phyloP scores from a whole-genome alignment of 2,797 vertebrate genomes.

The Oreochromis mossambicus region DNA sequence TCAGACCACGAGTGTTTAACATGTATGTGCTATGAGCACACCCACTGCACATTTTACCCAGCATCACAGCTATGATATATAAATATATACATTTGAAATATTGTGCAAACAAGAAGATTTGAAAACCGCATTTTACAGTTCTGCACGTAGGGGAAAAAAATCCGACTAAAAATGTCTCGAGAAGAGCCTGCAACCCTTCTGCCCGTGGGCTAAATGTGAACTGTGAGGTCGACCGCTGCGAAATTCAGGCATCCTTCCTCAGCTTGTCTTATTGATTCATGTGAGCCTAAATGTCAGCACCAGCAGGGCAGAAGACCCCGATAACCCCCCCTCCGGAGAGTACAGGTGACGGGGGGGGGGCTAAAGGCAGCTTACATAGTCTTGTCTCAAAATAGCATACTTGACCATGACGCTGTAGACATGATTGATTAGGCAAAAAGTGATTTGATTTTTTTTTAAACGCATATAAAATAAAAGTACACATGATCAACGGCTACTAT shows the following conservation, averaged over 20 bases:
- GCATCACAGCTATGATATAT: neutral
- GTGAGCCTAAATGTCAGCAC: conserved; percentile 74
- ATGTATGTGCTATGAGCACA: neutral
- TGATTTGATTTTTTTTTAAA: neutral
- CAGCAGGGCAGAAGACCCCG: conserved; percentile 57
- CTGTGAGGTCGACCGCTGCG: conserved; percentile 14
- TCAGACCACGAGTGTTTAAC: neutral
- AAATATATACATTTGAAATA: neutral
- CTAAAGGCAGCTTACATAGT: conserved; percentile 43
- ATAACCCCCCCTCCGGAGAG: conserved; percentile 31
- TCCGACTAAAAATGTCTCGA: neutral
- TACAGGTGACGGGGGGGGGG: conserved; percentile 30
- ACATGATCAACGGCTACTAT: neutral
- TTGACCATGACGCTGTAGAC: conserved; percentile 8
- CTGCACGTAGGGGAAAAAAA: rapidly evolving
- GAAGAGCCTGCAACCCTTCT: neutral
- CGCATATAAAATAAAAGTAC: neutral
- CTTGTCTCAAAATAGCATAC: conserved; percentile 45
- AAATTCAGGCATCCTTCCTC: conserved; percentile 45
- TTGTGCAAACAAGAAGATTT: neutral
- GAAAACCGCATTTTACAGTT: neutral
- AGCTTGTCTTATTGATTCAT: conserved; percentile 75
- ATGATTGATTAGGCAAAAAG: conserved; percentile 18
- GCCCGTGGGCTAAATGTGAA: conserved; percentile 42
- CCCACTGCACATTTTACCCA: neutral